These are phyloP conservation scores for Oryzias curvinotus DNA, from an alignment of 2,113 vertebrate genomes.

Conservation along the genomic window DNA sequence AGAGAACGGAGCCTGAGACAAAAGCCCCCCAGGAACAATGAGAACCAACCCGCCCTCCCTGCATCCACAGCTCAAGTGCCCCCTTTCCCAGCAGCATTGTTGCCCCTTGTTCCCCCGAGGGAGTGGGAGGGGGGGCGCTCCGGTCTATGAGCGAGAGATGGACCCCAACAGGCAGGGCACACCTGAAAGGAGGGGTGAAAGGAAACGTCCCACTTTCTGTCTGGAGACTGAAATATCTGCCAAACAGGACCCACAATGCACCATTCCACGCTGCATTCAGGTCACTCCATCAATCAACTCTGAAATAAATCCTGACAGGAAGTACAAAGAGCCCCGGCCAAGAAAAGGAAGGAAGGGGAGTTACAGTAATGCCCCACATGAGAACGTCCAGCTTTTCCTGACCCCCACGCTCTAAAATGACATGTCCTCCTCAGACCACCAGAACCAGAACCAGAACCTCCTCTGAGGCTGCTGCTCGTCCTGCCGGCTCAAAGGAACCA, in stretches of 20 bases:
- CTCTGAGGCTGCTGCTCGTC: too few species aligned
- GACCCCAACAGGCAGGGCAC: slow-evolving; percentile 57
- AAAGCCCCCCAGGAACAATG: slow-evolving; percentile 85
- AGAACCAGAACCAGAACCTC: too few species aligned
- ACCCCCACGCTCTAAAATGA: slow-evolving; percentile 29
- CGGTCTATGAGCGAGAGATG: slow-evolving; percentile 68
- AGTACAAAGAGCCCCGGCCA: slow-evolving; percentile 50
- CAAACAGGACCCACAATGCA: slow-evolving; percentile 54
- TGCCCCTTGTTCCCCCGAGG: slow-evolving; percentile 64
- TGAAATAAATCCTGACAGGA: slow-evolving; percentile 67
- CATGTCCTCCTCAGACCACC: background rate
- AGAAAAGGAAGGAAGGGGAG: slow-evolving; percentile 50
- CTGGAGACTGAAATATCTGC: slow-evolving; percentile 59
- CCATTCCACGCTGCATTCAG: slow-evolving; percentile 51
- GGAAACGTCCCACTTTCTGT: slow-evolving; percentile 54
- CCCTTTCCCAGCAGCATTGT: slow-evolving; percentile 73
- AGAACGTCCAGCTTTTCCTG: slow-evolving; percentile 44
- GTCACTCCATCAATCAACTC: slow-evolving; percentile 73
- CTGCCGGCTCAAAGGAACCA: too few species aligned
- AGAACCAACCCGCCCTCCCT: slow-evolving; percentile 51
- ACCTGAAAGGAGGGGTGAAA: slow-evolving; percentile 69
- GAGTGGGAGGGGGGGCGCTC: slow-evolving; percentile 13
- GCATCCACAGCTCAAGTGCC: slow-evolving; percentile 71
- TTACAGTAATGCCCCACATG: slow-evolving; percentile 54
- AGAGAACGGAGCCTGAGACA: slow-evolving; percentile 87